A percentile compares a stretch with the other conserved stretches of the same genome.
Evolutionary conservation across 2,113 vertebrate genomes (phyloP).

Genomic region (Origma solitaria): DNA sequence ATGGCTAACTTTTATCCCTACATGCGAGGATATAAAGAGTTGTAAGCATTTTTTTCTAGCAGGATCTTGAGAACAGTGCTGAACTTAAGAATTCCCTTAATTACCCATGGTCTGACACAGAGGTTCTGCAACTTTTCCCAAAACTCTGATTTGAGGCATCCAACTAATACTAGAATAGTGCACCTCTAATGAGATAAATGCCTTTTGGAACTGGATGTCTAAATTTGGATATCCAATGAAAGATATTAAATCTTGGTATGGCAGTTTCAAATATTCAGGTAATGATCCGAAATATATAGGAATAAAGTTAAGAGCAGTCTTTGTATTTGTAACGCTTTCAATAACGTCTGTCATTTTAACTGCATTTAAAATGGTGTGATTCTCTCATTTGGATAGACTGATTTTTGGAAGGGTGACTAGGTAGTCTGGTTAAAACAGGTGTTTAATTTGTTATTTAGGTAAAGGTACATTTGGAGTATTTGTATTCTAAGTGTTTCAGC

Average conservation of each 20-base stretch:
- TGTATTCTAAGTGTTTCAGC: not conserved
- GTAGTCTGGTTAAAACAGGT: not conserved
- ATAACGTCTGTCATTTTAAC: not conserved
- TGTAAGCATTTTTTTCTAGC: not conserved
- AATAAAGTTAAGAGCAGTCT: not conserved
- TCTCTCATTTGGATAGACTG: not conserved
- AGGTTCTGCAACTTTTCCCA: not conserved
- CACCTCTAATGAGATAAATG: not conserved
- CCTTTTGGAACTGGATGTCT: not conserved
- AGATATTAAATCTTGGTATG: not conserved
- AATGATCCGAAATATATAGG: not conserved
- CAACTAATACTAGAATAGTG: not conserved
- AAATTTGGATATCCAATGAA: not conserved
- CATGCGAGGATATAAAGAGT: not conserved
- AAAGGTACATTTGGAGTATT: not conserved
- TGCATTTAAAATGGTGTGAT: not conserved
- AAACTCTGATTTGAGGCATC: not conserved
- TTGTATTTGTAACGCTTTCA: not conserved
- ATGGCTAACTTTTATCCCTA: not conserved
- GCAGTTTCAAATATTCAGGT: not conserved
- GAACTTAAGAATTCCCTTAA: not conserved
- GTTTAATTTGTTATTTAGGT: not conserved
- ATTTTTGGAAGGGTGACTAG: not conserved
- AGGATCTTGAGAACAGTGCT: not conserved
- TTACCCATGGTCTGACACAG: not conserved